phyloP scores from a whole-genome alignment of 2,113 vertebrate genomes.

The Budorcas taxicolor region DNA sequence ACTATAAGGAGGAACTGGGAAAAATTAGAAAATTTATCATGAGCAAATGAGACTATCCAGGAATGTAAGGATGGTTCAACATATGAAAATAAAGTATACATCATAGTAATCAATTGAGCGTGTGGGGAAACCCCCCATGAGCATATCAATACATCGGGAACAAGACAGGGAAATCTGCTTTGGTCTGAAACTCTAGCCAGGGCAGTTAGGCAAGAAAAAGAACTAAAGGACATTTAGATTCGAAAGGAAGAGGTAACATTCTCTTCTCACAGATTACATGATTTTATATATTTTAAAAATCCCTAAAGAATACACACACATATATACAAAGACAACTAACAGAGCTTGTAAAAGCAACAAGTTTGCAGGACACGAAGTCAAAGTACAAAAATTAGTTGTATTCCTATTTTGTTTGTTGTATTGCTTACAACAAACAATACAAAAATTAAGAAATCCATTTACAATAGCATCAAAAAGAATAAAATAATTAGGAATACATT shows the following conservation, averaged over 20 bases:
- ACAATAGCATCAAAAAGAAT: background rate
- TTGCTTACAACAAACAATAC: background rate
- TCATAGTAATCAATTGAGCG: background rate
- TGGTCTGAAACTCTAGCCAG: background rate
- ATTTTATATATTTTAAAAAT: background rate
- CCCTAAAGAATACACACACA: background rate
- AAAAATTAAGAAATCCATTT: background rate
- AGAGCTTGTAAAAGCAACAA: background rate
- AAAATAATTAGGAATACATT: background rate
- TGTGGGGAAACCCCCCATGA: background rate
- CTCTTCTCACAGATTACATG: background rate
- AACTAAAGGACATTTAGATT: background rate
- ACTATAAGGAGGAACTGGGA: background rate
- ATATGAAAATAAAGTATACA: background rate
- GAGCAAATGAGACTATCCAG: background rate
- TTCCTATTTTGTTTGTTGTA: background rate
- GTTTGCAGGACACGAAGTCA: background rate
- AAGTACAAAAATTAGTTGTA: background rate
- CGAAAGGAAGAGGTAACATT: background rate
- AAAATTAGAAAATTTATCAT: background rate
- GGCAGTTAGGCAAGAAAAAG: background rate
- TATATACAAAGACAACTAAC: background rate
- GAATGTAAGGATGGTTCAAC: background rate
- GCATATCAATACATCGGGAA: background rate
- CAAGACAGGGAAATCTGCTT: background rate